phyloP scores from a whole-genome alignment of 2,113 vertebrate species.

The Castor canadensis region DNA sequence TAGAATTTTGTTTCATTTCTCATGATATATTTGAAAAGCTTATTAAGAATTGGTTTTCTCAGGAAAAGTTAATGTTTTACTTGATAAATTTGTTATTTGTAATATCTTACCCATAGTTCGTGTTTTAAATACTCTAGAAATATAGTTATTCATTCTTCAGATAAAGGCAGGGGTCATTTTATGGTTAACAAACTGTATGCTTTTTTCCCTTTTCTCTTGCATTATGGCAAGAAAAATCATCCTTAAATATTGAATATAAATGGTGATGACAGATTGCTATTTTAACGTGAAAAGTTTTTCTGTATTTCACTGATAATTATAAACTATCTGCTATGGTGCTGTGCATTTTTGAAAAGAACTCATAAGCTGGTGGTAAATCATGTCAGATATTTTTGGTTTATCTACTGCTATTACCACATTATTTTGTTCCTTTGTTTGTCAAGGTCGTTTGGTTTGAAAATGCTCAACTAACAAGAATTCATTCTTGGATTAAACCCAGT shows the following conservation, averaged over 20 bases:
- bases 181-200: background rate
- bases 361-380: background rate
- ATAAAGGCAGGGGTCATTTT: background rate
- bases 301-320: background rate
- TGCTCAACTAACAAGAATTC: background rate
- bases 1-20: background rate
- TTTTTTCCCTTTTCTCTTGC: background rate
- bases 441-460: slow-evolving; percentile 27
- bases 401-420: background rate
- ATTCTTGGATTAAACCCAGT: background rate
- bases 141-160: background rate
- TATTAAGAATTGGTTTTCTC: background rate
- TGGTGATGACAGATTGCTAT: background rate
- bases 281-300: background rate
- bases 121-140: background rate
- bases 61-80: background rate
- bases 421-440: background rate
- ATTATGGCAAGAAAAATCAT: background rate
- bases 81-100: no score
- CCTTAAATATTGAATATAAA: background rate
- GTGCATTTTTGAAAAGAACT: background rate
- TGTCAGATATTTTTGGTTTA: background rate
- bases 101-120: background rate
- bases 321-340: background rate
- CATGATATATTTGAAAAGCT: background rate